Conservation (phyloP, 2,113 vertebrate genomes). For the Notarius lentiginosus region DNA sequence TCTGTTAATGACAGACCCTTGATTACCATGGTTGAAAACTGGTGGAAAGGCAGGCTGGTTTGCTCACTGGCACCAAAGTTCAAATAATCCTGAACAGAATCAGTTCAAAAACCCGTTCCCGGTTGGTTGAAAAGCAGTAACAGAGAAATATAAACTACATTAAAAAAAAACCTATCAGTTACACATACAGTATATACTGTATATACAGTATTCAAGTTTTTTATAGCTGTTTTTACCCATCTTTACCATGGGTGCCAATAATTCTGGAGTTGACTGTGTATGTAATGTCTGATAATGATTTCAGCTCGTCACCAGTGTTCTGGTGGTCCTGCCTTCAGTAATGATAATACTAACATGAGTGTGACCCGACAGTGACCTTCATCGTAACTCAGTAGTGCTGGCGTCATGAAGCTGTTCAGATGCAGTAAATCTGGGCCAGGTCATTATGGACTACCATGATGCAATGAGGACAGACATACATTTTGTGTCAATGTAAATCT, state of each 20-base stretch:
- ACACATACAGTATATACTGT: background rate
- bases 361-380: slow-evolving; percentile 4
- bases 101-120: too few relatives aligned
- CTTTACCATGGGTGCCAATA: background rate
- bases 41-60: too few relatives aligned
- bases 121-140: too few relatives aligned
- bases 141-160: too few relatives aligned
- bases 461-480: background rate
- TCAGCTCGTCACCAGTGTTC: background rate
- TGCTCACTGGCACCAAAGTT: too few relatives aligned
- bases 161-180: too few relatives aligned
- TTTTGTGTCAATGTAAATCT: slow-evolving; percentile 11
- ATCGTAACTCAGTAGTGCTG: slow-evolving; percentile 12
- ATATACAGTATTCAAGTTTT: background rate
- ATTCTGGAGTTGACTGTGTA: background rate
- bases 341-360: slow-evolving; percentile 4
- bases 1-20: too few relatives aligned
- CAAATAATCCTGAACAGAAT: too few relatives aligned
- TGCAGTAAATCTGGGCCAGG: slow-evolving; percentile 8
- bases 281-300: background rate
- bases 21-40: too few relatives aligned
- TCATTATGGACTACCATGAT: background rate
- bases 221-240: background rate
- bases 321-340: background rate
- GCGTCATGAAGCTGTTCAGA: background rate